These are phyloP conservation scores for Chaitophorus viminalis DNA, from an alignment of 2,888 invertebrate species.

Conservation along the genomic window DNA sequence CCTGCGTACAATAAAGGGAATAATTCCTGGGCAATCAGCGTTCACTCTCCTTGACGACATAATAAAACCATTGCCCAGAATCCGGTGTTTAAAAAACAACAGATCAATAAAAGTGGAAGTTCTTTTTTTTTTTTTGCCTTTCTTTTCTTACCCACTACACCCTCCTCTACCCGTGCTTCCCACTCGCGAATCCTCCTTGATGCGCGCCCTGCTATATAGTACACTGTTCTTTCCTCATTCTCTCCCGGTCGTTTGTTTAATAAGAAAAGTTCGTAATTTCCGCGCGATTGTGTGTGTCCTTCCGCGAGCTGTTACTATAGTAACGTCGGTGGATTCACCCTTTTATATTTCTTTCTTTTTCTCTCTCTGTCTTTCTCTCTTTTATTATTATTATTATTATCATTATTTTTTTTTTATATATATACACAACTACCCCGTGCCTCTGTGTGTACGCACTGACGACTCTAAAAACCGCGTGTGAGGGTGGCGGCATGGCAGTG, in stretches of 20 bases:
- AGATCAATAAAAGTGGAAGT: conserved; percentile 62
- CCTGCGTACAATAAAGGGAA: not conserved
- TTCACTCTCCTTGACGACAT: conserved; percentile 45
- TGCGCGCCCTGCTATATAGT: conserved; percentile 24
- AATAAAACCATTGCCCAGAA: conserved; percentile 52
- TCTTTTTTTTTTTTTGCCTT: conserved; percentile 46
- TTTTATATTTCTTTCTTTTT: conserved; percentile 39
- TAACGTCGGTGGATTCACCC: conserved; percentile 61
- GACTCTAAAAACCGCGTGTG: conserved; percentile 55
- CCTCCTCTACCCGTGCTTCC: not conserved
- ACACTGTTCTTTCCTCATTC: conserved; percentile 36
- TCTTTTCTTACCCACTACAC: conserved; percentile 8
- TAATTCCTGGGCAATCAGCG: conserved; percentile 45
- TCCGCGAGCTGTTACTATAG: conserved; percentile 61
- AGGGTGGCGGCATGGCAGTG: conserved; percentile 40
- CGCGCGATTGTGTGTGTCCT: conserved; percentile 59
- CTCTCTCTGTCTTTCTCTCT: conserved; percentile 6
- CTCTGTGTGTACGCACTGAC: conserved; percentile 33
- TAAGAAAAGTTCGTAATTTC: conserved; percentile 62
- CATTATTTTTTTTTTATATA: conserved; percentile 44
- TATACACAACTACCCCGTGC: conserved; percentile 13
- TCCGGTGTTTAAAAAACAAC: conserved; percentile 62
- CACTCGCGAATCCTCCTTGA: conserved; percentile 14
- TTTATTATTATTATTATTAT: conserved; percentile 49
- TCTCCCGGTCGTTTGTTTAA: conserved; percentile 61